Evolutionary conservation across 2,797 vertebrate genomes (phyloP).

Genomic region (Pteropus rufus): DNA sequence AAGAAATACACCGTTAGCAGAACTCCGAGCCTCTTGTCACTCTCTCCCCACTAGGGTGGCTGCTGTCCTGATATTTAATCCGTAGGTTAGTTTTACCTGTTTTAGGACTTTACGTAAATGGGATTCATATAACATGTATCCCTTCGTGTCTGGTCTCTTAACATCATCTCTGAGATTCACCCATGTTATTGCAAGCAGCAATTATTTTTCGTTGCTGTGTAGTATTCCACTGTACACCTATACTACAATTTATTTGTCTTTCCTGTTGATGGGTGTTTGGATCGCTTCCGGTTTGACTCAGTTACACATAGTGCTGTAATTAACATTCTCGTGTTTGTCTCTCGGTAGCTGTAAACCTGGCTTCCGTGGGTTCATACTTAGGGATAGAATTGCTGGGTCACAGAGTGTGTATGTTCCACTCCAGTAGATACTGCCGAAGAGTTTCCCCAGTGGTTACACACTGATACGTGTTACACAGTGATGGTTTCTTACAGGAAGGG

Average conservation of each 20-base stretch:
- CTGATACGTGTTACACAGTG: not conserved
- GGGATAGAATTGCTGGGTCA: not conserved
- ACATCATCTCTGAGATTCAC: not conserved
- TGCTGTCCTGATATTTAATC: not conserved
- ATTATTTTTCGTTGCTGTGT: not conserved
- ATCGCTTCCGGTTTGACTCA: not conserved
- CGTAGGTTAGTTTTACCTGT: not conserved
- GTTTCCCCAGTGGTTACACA: not conserved
- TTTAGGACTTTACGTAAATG: not conserved
- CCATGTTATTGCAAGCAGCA: not conserved
- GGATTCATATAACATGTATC: too few species aligned
- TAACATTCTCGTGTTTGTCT: not conserved
- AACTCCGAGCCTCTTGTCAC: not conserved
- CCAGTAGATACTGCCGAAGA: not conserved
- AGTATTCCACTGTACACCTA: not conserved
- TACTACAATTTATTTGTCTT: not conserved
- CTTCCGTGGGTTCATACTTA: not conserved
- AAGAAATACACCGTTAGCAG: not conserved
- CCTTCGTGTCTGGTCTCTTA: not conserved
- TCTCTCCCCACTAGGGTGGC: not conserved
- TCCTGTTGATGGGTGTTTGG: not conserved
- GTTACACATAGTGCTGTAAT: not conserved
- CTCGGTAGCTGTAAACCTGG: not conserved
- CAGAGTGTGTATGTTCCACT: not conserved
- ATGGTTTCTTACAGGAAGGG: not conserved